Base-by-base conservation (phyloP, 2,113 vertebrate genomes). In the Aptenodytes forsteri region DNA sequence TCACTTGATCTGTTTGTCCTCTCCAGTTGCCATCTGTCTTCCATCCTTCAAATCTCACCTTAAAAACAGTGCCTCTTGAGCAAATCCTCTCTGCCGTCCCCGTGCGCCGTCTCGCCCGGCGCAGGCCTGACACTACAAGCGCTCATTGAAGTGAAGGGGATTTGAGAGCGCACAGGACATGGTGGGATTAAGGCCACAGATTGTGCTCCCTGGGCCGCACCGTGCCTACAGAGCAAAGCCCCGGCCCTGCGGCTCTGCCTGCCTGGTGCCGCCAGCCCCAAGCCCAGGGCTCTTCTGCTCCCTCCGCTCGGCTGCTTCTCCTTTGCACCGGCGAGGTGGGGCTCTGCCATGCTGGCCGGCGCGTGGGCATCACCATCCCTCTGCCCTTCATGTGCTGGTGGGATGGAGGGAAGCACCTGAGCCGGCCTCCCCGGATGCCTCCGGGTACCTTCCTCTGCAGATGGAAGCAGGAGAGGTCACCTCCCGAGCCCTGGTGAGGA, bases 11-110 rank as follows among this genome's bases (percentile, higher is more conserved):
- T n/a, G 32, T 94, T 86, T 90, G 96, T 95, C 92, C 90, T 96
- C 93, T 93, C 95, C 90, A 16, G 85, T 93, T 92, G 96, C 97
- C 96, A 95, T 97, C 97, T 97, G 97, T 96, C 96, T 96, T 92
- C 82, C 92, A 96, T 50, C 90, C 95, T 96, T 97, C 97, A 88
- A 92, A 94, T 90, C 96, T 96, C 97, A 97, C 97, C 96, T 97
- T 95, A 86, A 93, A 95, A 94, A 73, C 96, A 91, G 84, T 29
- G 88, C 90, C 95, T 95, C 92, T 84, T n/a, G 84, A 97, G 92
- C 95, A 96, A 97, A 97, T 97, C 96, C 96, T 76, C 77, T 77
- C 81, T 26, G 55, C 34, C 81, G 18, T 23, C 86, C 93, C 94
- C 20, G 76, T 83, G 89, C 72, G 76, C 91, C 30, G 87, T 62